Evolutionary conservation across 1,140 invertebrate species (phyloP), one percentile per base, ranked within the genome.

Genomic region (Eulimnadia texana): DNA sequence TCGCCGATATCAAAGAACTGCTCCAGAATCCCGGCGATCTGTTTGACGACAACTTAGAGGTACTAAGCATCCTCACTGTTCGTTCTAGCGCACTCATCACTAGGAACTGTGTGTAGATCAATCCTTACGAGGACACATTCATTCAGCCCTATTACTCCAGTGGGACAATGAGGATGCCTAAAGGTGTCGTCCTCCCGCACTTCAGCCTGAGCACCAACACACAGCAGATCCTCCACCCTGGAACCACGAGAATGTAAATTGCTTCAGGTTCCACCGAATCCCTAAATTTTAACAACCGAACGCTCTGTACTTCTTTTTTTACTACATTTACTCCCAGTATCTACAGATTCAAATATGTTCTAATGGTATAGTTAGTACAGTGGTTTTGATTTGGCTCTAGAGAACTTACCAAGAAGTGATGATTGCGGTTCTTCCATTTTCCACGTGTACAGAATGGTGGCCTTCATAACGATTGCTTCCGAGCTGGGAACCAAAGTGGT

Each of bases 81-180:
- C n/a, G n/a, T n/a, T n/a, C n/a, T n/a, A n/a, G n/a, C n/a, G n/a
- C n/a, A n/a, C n/a, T n/a, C n/a, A n/a, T n/a, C n/a, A n/a, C n/a
- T n/a, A n/a, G n/a, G n/a, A n/a, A n/a, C n/a, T n/a, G n/a, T 22
- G 62, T 61, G n/a, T 53, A 70, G 59, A 67, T 70, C 53, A 62
- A 72, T 53, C 61, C 63, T 16, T 50, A 59, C 53, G 66, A 72
- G 50, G 70, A 74, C 56, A 62, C 69, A 16, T 68, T 71, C 19
- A 61, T 71, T n/a, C 62, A 75, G 50, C 73, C 74, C 3, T 77
- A 72, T 68, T 77, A 71, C 66, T 85, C 89, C 0, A 92, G 88
- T 70, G 90, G 90, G n/a, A 93, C 90, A 3, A 93, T 89, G 23
- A 90, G 92, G 16, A 68, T 86, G 53, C 90, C 92, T 11, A 94